Conservation (phyloP, 2,888 invertebrate genomes). For the Campaea margaritaria region DNA sequence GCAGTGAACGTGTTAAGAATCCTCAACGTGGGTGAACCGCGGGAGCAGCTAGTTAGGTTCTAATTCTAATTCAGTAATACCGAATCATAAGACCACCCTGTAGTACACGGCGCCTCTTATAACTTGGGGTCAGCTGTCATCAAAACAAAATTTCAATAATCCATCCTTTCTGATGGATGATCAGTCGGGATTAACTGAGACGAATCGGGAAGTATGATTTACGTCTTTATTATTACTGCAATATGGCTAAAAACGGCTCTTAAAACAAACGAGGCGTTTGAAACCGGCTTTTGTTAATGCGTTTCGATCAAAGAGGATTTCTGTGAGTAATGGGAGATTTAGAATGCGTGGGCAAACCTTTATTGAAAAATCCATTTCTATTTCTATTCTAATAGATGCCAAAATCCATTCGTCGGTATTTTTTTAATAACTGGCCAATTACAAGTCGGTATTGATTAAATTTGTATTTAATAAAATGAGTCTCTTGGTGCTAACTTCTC, state of each 20-base stretch:
- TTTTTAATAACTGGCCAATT: too few species aligned
- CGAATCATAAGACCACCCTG: not conserved
- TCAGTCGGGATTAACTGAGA: conserved; percentile 15
- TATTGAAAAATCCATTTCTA: not conserved
- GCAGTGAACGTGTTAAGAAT: too few species aligned
- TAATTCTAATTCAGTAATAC: too few species aligned
- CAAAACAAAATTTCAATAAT: conserved; percentile 14
- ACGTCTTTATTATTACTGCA: conserved; percentile 10
- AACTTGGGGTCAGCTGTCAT: conserved; percentile 1
- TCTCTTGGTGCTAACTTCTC: too few species aligned
- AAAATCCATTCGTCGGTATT: too few species aligned
- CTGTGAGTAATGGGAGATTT: conserved; percentile 4
- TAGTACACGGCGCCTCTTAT: too few species aligned
- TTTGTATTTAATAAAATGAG: too few species aligned
- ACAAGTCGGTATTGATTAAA: not conserved
- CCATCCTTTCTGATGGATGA: conserved; percentile 10
- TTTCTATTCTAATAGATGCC: too few species aligned
- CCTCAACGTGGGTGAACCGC: too few species aligned
- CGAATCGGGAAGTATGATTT: conserved; percentile 16
- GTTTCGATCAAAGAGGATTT: conserved; percentile 25
- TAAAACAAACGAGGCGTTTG: not conserved
- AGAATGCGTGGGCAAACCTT: not conserved
- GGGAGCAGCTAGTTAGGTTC: too few species aligned
- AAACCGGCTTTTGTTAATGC: conserved; percentile 13
- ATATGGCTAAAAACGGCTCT: conserved; percentile 7